A percentile compares a stretch with the other conserved stretches of the same genome.
Evolutionary conservation across 1,140 invertebrate species (phyloP).

Genomic region (Phenacoccus solenopsis): DNA sequence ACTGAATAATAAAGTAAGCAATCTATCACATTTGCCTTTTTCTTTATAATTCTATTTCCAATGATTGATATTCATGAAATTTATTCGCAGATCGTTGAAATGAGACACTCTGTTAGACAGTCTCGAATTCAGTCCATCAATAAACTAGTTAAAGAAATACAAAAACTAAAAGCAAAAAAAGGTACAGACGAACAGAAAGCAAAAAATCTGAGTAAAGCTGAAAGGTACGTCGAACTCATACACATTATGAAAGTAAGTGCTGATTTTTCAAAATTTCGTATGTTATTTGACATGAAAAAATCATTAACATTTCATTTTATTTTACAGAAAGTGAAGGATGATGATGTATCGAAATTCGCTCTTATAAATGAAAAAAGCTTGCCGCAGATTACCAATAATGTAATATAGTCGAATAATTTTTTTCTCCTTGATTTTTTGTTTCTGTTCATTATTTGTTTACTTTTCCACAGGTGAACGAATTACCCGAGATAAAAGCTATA

Average conservation of each 20-base stretch:
- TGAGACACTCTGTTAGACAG: slow-evolving; percentile 20
- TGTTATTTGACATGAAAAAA: background rate
- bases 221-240: slow-evolving; percentile 19
- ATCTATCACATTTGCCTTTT: background rate
- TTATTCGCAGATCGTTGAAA: slow-evolving; percentile 19
- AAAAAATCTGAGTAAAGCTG: slow-evolving; percentile 20
- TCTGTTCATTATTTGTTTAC: too few species aligned
- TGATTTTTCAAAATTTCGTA: background rate
- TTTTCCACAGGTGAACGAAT: slow-evolving; percentile 7
- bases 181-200: slow-evolving; percentile 21
- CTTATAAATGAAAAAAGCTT: background rate
- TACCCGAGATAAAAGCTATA: slow-evolving; percentile 1
- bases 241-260: slow-evolving; percentile 19
- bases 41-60: background rate
- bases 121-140: slow-evolving; percentile 18
- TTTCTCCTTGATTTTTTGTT: background rate
- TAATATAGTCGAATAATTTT: background rate
- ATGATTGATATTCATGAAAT: background rate
- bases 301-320: background rate
- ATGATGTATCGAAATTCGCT: slow-evolving; percentile 19
- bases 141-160: slow-evolving; percentile 9
- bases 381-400: background rate
- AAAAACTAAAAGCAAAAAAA: slow-evolving; percentile 19
- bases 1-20: slow-evolving; percentile 2
- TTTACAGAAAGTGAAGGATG: slow-evolving; percentile 15